A percentile compares a stretch with the other conserved stretches of the same genome.
These are phyloP conservation scores for Apaloderma vittatum DNA, from an alignment of 2,113 vertebrate species.

Conservation along the genomic window DNA sequence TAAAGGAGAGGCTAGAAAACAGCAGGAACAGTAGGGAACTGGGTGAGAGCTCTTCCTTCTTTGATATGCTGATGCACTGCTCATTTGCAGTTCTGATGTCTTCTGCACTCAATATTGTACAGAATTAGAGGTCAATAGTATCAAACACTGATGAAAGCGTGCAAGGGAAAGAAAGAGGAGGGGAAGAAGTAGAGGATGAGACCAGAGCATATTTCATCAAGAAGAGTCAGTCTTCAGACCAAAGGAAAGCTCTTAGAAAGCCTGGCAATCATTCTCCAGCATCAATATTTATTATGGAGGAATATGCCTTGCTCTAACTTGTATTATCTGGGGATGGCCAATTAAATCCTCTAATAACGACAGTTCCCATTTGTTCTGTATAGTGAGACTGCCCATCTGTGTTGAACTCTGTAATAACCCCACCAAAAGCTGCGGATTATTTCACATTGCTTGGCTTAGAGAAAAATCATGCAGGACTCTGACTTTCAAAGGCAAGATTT, in stretches of 20 bases:
- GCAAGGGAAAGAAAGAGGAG: neutral
- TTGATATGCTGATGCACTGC: neutral
- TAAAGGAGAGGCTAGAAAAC: neutral
- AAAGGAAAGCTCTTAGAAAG: neutral
- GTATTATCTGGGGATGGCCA: neutral
- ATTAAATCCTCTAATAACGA: slow-evolving; percentile 52
- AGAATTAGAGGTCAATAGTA: neutral
- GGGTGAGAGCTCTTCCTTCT: neutral
- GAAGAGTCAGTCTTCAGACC: neutral
- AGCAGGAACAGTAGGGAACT: neutral
- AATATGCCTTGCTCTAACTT: slow-evolving; percentile 1
- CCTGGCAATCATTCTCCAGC: neutral
- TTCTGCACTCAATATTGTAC: neutral
- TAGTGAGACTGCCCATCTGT: neutral
- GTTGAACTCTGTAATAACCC: neutral
- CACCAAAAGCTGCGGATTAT: neutral
- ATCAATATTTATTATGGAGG: slow-evolving; percentile 8
- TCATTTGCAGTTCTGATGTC: neutral
- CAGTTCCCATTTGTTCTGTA: slow-evolving; percentile 33
- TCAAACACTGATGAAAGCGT: neutral
- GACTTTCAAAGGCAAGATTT: slow-evolving; percentile 25
- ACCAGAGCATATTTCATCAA: neutral
- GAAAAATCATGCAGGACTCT: neutral
- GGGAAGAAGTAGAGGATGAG: neutral
- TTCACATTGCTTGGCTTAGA: neutral